Percentiles rank a stretch among this genome's conserved stretches.
Conservation (phyloP, 1,140 invertebrate genomes). For the Cheumatopsyche charites region DNA sequence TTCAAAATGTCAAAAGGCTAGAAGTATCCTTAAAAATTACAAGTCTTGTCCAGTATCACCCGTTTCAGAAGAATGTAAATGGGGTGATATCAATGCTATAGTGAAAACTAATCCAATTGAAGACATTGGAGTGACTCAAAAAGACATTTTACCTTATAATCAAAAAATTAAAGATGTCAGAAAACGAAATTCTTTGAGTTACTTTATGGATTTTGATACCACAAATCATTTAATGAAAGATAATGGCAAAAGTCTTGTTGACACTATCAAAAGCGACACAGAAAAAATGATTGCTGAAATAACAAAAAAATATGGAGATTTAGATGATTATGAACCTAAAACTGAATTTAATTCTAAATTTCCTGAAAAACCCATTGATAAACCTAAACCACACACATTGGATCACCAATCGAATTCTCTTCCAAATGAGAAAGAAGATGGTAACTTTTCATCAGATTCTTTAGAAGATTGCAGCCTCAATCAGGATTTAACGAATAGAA, state of each 20-base stretch:
- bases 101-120: slow-evolving; percentile 12
- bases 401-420: slow-evolving; percentile 51
- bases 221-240: slow-evolving; percentile 59
- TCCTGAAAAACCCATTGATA: neutral
- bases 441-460: slow-evolving; percentile 78
- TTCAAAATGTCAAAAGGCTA: slow-evolving; percentile 52
- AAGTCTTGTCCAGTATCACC: slow-evolving; percentile 72
- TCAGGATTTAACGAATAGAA: slow-evolving; percentile 62
- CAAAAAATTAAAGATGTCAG: slow-evolving; percentile 50
- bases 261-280: slow-evolving; percentile 66
- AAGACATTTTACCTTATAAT: neutral
- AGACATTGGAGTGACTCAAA: neutral
- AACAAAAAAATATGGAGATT: slow-evolving; percentile 66
- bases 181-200: slow-evolving; percentile 63
- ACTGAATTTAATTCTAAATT: slow-evolving; percentile 45
- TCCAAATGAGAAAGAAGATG: slow-evolving; percentile 62
- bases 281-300: slow-evolving; percentile 69
- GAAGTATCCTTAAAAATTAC: slow-evolving; percentile 70
- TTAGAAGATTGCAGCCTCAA: slow-evolving; percentile 71
- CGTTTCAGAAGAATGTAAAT: slow-evolving; percentile 70
- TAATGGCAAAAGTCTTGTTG: slow-evolving; percentile 65
- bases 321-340: slow-evolving; percentile 60
- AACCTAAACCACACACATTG: slow-evolving; percentile 51
- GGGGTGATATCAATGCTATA: slow-evolving; percentile 58
- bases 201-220: slow-evolving; percentile 63